phyloP scores from a whole-genome alignment of 2,888 invertebrate species.

The Cataglyphis livida region DNA sequence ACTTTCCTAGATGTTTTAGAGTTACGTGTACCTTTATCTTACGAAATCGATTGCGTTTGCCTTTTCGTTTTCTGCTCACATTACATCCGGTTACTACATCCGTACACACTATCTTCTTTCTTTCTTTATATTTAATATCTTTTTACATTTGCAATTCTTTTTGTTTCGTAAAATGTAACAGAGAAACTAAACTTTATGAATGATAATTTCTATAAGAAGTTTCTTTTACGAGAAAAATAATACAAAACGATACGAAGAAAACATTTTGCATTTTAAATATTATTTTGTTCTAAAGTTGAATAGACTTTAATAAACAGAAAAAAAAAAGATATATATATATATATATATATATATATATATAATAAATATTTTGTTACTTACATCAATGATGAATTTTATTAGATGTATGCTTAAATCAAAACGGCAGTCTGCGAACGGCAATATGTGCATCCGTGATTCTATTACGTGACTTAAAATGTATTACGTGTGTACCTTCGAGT shows the following conservation, averaged over 20 bases:
- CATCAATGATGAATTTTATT: slow-evolving; percentile 21
- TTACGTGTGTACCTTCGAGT: slow-evolving; percentile 51
- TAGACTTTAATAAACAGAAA: slow-evolving; percentile 22
- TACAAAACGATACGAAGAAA: slow-evolving; percentile 6
- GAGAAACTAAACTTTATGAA: slow-evolving; percentile 36
- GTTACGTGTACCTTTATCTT: slow-evolving; percentile 50
- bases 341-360: background rate
- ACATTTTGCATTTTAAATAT: slow-evolving; percentile 15
- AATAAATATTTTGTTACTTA: background rate
- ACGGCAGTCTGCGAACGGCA: slow-evolving; percentile 37
- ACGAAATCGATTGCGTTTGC: slow-evolving; percentile 35
- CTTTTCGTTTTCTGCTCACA: background rate
- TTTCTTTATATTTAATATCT: slow-evolving; percentile 28
- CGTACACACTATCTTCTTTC: background rate
- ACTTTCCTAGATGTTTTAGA: slow-evolving; percentile 37
- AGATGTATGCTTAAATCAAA: slow-evolving; percentile 43
- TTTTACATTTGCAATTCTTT: slow-evolving; percentile 9
- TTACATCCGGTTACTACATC: background rate
- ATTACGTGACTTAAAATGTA: slow-evolving; percentile 55
- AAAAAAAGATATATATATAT: background rate
- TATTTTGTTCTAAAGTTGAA: slow-evolving; percentile 17
- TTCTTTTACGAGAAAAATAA: slow-evolving; percentile 26
- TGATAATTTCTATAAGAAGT: slow-evolving; percentile 1
- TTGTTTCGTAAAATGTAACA: slow-evolving; percentile 17
- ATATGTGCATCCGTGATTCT: slow-evolving; percentile 46